Evolutionary conservation across 1,140 invertebrate species (phyloP), one percentile per base, ranked within the genome.

Genomic region (Aplysia californica): DNA sequence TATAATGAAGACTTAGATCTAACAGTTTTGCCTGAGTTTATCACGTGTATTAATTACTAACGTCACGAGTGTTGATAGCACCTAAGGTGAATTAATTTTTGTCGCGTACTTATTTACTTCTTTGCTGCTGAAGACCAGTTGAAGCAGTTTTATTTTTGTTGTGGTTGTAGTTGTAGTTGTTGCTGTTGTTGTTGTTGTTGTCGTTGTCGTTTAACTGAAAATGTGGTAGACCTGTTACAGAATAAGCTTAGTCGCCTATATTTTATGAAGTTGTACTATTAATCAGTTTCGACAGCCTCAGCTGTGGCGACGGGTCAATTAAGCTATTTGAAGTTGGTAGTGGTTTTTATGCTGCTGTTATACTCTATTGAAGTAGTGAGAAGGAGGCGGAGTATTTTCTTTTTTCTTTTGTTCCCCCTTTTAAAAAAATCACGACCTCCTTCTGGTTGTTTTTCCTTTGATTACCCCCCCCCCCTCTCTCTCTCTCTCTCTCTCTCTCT

Each of bases 401-500:
- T 75, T 21, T 58, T 21, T 23, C 38, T 20, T 26, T 65, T 41
- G 18, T 15, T 44, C n/a, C 23, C 39, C 36, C 6, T 31, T 21
- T 66, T n/a, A n/a, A n/a, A n/a, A n/a, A n/a, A n/a, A n/a, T n/a
- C n/a, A n/a, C n/a, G n/a, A n/a, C n/a, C n/a, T n/a, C n/a, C n/a
- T n/a, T n/a, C n/a, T n/a, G n/a, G n/a, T n/a, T 39, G 41, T 69
- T 23, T 44, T 39, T 23, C 67, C 18, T 31, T 58, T 35, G 5
- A 10, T 38, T 44, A 4, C 39, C 35, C 61, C 33, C 26, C 33
- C 74, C 55, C 44, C 21, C 65, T 38, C 65, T 35, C 31, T 23
- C 65, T 58, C 61, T 50, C 55, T 41, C 33, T 33, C 50, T 33
- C 50, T 59, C 67, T 23, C 44, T 26, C 50, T 70, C 58, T 44